phyloP scores from a whole-genome alignment of 2,113 vertebrate genomes.

The Megaceryle maxima region DNA sequence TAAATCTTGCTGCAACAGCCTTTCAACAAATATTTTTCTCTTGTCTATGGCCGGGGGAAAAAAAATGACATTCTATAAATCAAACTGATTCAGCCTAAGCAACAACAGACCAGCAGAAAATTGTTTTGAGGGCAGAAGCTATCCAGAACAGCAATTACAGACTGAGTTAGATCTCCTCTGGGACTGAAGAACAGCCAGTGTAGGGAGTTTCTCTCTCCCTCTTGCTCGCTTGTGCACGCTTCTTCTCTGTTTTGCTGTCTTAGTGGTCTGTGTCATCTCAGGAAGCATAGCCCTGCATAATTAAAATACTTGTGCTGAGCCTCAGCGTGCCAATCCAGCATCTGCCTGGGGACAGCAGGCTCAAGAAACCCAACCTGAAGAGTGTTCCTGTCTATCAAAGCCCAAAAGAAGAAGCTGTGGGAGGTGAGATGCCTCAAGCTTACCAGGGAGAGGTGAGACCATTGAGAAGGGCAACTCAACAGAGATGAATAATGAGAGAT shows the following conservation, averaged over 20 bases:
- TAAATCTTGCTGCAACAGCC: conserved; percentile 38
- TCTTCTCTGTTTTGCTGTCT: neutral
- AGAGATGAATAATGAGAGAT: neutral
- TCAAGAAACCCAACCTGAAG: neutral
- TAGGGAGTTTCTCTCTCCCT: neutral
- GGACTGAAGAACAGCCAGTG: neutral
- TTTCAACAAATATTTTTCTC: conserved; percentile 63
- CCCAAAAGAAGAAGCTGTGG: neutral
- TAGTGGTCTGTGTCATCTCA: neutral
- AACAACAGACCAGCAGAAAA: conserved; percentile 56
- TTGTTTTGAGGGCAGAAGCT: conserved; percentile 64
- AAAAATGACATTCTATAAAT: conserved; percentile 64
- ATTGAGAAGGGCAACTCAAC: neutral
- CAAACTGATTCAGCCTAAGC: conserved; percentile 57
- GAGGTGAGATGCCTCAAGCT: neutral
- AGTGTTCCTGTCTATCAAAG: neutral
- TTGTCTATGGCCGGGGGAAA: conserved; percentile 35
- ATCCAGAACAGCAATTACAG: conserved; percentile 65
- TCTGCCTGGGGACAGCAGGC: neutral
- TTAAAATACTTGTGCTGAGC: neutral
- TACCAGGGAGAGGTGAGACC: neutral
- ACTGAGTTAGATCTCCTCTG: conserved; percentile 56
- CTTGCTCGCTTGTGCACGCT: rapidly evolving
- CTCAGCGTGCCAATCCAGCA: neutral
- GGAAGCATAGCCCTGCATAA: neutral